Evolutionary conservation across 2,888 invertebrate genomes (phyloP).

Genomic region (Geotrupes spiniger): DNA sequence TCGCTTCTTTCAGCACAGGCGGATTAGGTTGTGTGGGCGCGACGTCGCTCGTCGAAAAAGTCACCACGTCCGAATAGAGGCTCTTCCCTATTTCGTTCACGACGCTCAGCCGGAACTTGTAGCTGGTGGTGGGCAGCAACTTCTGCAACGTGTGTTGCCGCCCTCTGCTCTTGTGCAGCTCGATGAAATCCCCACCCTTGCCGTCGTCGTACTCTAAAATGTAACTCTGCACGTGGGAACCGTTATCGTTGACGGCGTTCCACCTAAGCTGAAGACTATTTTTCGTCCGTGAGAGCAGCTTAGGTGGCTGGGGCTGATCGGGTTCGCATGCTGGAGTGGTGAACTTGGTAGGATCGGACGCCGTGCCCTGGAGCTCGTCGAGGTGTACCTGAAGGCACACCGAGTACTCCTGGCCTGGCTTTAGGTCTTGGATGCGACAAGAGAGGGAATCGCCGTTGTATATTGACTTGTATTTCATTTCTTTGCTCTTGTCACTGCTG

Average conservation of each 20-base stretch:
- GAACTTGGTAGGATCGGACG: conserved; percentile 77
- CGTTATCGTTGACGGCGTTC: conserved; percentile 74
- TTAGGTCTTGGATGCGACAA: conserved; percentile 78
- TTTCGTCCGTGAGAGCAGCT: conserved; percentile 68
- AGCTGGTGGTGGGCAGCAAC: conserved; percentile 74
- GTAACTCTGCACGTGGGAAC: conserved; percentile 73
- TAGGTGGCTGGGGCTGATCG: conserved; percentile 69
- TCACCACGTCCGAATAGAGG: conserved; percentile 65
- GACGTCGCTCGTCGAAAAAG: conserved; percentile 73
- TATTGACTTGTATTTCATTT: conserved; percentile 81
- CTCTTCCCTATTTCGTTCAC: conserved; percentile 78
- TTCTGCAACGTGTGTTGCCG: conserved; percentile 74
- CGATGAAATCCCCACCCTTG: conserved; percentile 65
- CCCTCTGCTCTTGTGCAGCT: conserved; percentile 69
- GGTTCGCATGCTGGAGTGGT: conserved; percentile 80
- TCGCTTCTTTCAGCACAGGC: conserved; percentile 66
- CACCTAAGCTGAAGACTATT: conserved; percentile 69
- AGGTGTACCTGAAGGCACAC: conserved; percentile 76
- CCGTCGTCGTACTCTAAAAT: conserved; percentile 76
- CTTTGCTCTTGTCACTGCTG: conserved; percentile 73
- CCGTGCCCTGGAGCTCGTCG: conserved; percentile 71
- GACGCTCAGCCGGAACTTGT: conserved; percentile 80
- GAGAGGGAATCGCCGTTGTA: conserved; percentile 75
- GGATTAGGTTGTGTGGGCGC: conserved; percentile 76
- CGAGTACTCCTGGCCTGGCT: conserved; percentile 85